Evolutionary conservation across 2,888 invertebrate genomes (phyloP).

Genomic region (Eristalis intricaria): DNA sequence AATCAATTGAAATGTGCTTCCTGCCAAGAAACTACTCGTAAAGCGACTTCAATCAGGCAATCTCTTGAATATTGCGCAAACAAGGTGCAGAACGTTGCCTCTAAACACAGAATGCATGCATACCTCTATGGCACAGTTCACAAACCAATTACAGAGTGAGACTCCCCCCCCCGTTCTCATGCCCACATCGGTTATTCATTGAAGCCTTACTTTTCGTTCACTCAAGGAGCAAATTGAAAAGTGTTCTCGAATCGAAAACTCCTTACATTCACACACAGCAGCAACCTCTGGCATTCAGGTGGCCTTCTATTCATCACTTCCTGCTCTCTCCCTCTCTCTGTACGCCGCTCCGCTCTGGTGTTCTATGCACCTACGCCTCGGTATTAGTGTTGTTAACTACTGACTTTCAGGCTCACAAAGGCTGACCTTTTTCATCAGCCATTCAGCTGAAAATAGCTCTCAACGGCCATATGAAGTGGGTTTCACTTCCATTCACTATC

Average conservation of each 20-base stretch:
- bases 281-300: not conserved
- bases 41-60: not conserved
- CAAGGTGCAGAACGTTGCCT: not conserved
- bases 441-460: not conserved
- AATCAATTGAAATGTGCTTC: too few species aligned
- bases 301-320: not conserved
- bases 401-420: not conserved
- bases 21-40: too few species aligned
- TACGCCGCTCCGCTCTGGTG: not conserved
- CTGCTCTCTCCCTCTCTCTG: not conserved
- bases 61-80: not conserved
- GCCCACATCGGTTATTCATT: not conserved
- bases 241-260: not conserved
- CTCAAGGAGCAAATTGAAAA: constrained; percentile 1
- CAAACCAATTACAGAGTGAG: not conserved
- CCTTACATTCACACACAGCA: not conserved
- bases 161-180: not conserved
- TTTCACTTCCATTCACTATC: not conserved
- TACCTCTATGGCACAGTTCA: not conserved
- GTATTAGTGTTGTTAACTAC: not conserved
- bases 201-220: not conserved
- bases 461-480: not conserved
- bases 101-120: not conserved
- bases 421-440: constrained; percentile 11
- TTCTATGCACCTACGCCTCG: not conserved